Evolutionary conservation across 2,888 invertebrate species (phyloP), one percentile per base, ranked within the genome.

Genomic region (Tethea ocularis): DNA sequence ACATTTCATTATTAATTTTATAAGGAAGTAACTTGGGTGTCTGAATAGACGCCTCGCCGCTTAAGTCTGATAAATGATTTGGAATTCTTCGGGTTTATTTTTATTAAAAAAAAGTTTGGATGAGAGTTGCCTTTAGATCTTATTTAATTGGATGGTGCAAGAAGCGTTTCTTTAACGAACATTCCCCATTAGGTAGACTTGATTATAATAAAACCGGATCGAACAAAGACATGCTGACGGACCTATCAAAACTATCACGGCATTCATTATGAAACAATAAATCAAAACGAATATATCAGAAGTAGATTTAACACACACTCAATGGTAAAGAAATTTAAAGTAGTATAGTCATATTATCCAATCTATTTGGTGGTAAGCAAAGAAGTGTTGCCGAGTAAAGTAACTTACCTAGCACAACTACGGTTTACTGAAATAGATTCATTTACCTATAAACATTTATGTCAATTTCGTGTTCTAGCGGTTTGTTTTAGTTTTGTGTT

Each of bases 51-150:
- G 78, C 46, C n/a, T 46, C 20, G 46, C 72, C 79, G 54, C 20
- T 76, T 70, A 71, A 70, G 69, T 68, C 73, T 89, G 88, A 89
- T 89, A 87, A 87, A 89, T 88, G 86, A 79, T 72, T 64, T 64
- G 55, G 70, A 73, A 76, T 80, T 82, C 77, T 75, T 75, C 59
- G 59, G 68, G 75, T 76, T 75, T 80, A 75, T 77, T 82, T 83
- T 78, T 78, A 75, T 77, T n/a, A 72, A 75, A 74, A 60, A 64
- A 68, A 60, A 33, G 17, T 63, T 55, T 64, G 60, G 66, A 75
- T 62, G 75, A 68, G 72, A 74, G 69, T 74, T 69, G 72, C 57
- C n/a, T 68, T 72, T 61, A 63, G 60, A 68, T 70, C 64, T 61
- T 66, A 67, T 82, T 79, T 86, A 86, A 87, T 87, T 84, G 83